Evolutionary conservation across 2,113 vertebrate species (phyloP).

Genomic region (Cettia cetti): DNA sequence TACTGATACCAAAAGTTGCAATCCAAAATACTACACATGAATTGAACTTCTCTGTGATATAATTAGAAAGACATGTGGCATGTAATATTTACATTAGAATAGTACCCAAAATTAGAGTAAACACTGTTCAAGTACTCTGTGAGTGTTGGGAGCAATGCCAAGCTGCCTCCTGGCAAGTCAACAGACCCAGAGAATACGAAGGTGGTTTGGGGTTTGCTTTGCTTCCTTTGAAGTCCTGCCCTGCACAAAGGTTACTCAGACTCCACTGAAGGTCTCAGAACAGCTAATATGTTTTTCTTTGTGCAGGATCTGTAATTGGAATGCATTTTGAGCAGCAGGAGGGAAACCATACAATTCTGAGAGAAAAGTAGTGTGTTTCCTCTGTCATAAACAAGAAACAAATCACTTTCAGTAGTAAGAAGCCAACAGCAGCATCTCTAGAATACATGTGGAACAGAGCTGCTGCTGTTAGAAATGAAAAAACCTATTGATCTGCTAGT

Average conservation of each 20-base stretch:
- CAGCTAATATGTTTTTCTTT: neutral
- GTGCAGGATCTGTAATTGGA: neutral
- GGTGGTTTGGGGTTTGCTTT: neutral
- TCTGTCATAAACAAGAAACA: slow-evolving; percentile 23
- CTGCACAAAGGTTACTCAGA: neutral
- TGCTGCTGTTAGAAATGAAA: neutral
- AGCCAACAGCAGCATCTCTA: slow-evolving; percentile 8
- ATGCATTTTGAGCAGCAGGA: neutral
- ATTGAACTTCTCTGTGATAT: neutral
- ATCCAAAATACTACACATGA: neutral
- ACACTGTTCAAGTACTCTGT: neutral
- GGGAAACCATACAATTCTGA: neutral
- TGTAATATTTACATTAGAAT: neutral
- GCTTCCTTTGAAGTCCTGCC: neutral
- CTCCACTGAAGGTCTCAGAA: neutral
- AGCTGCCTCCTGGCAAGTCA: neutral
- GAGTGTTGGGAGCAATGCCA: neutral
- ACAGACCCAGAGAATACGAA: neutral
- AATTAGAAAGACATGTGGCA: neutral
- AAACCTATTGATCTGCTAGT: slow-evolving; percentile 16
- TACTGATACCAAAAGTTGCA: neutral
- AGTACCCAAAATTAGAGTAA: neutral
- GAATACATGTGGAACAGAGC: neutral
- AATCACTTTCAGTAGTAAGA: neutral
- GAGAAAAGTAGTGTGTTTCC: neutral